Conservation (phyloP, 2,888 invertebrate species). For the Drosophila atroscutellata region DNA sequence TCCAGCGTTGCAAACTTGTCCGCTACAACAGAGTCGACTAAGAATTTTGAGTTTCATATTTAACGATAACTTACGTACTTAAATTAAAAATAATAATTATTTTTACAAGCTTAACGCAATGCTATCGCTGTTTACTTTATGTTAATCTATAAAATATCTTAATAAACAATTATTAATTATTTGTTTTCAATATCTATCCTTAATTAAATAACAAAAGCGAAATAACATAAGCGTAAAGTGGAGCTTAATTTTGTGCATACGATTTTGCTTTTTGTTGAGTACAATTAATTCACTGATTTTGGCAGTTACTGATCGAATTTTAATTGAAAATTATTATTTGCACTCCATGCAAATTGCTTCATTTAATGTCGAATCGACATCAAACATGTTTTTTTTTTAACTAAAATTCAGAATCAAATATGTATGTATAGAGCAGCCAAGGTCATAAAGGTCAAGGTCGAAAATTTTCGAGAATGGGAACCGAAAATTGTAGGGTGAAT, state of each 20-base stretch:
- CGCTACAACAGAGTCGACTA: constrained; percentile 54
- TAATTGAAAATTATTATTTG: not conserved
- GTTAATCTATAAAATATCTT: not conserved
- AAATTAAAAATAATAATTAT: not conserved
- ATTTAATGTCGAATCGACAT: not conserved
- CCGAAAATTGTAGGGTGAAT: not conserved
- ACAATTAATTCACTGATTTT: not conserved
- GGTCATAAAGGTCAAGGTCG: not conserved
- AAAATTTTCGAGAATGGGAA: not conserved
- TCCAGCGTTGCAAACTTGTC: constrained; percentile 96
- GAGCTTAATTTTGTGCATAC: not conserved
- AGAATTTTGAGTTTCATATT: constrained; percentile 7
- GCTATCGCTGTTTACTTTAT: not conserved
- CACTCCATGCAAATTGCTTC: not conserved
- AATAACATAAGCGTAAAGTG: not conserved
- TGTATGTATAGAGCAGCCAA: not conserved
- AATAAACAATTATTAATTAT: not conserved
- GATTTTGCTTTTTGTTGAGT: not conserved
- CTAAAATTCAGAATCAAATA: not conserved
- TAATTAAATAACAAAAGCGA: not conserved
- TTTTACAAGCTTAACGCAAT: not conserved
- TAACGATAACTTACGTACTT: not conserved
- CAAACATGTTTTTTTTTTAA: not conserved
- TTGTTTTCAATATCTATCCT: not conserved
- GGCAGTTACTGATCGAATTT: not conserved